A percentile compares a stretch with the other conserved stretches of the same genome.
phyloP scores from a whole-genome alignment of 2,113 vertebrate genomes.

The Dicerorhinus sumatrensis region DNA sequence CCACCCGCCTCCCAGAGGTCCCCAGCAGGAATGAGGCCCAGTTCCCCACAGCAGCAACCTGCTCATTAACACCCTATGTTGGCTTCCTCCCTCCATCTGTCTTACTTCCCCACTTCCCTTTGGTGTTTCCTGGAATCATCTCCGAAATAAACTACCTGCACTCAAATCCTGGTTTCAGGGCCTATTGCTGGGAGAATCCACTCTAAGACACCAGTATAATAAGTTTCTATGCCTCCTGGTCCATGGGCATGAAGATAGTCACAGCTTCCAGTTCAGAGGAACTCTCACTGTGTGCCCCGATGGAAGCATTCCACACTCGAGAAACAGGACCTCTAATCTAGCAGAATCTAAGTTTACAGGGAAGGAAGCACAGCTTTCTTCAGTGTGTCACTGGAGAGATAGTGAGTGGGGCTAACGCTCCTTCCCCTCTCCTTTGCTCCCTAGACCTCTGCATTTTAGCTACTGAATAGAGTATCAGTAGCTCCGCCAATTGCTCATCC shows the following conservation, averaged over 20 bases:
- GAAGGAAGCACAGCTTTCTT: neutral
- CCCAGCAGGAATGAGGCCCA: neutral
- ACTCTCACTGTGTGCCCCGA: no score
- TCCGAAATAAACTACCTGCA: neutral
- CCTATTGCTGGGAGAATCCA: neutral
- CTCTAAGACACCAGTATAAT: neutral
- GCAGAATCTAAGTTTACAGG: neutral
- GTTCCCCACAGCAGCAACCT: no score
- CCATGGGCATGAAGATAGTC: neutral
- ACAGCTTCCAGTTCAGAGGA: neutral
- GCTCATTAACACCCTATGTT: no score
- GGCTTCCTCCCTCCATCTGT: neutral
- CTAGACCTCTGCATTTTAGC: neutral
- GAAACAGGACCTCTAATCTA: no score
- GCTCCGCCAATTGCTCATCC: no score
- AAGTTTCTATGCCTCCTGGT: neutral
- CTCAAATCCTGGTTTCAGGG: no score
- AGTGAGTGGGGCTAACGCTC: neutral
- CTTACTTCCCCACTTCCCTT: neutral
- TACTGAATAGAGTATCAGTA: neutral
- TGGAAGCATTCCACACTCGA: neutral
- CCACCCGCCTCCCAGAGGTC: neutral
- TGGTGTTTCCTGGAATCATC: neutral
- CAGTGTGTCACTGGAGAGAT: neutral
- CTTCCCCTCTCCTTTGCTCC: neutral